These are phyloP conservation scores for Miichthys miiuy DNA, from an alignment of 2,797 vertebrate species.

Conservation along the genomic window DNA sequence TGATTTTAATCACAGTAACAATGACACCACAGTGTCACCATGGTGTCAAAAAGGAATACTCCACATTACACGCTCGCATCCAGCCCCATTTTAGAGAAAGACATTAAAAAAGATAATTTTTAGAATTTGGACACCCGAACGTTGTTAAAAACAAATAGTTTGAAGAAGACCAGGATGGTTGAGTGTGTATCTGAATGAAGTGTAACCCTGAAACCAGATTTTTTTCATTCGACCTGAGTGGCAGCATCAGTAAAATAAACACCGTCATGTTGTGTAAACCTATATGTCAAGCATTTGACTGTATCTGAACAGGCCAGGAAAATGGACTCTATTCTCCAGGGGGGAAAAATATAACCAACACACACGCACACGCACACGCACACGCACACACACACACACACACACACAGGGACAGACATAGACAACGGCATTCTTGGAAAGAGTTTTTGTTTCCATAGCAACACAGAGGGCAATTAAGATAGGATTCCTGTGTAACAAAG, in stretches of 20 bases:
- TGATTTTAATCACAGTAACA: too few relatives aligned
- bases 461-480: conserved; percentile 69
- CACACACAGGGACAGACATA: conserved; percentile 10
- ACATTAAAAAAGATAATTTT: too few relatives aligned
- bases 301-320: neutral
- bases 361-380: conserved; percentile 4
- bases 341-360: neutral
- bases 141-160: too few relatives aligned
- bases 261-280: neutral
- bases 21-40: too few relatives aligned
- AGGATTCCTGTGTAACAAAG: conserved; percentile 59
- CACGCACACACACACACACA: conserved; percentile 6
- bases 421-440: conserved; percentile 52
- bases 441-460: conserved; percentile 69
- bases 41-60: too few relatives aligned
- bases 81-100: too few relatives aligned
- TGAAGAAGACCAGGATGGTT: too few relatives aligned
- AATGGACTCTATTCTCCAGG: neutral
- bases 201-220: too few relatives aligned
- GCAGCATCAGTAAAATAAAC: neutral
- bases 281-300: neutral
- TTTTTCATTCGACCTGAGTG: neutral
- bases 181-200: too few relatives aligned
- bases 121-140: too few relatives aligned
- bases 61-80: too few relatives aligned